Conservation (phyloP, 2,888 invertebrate species). For the Aporophyla nigra region DNA sequence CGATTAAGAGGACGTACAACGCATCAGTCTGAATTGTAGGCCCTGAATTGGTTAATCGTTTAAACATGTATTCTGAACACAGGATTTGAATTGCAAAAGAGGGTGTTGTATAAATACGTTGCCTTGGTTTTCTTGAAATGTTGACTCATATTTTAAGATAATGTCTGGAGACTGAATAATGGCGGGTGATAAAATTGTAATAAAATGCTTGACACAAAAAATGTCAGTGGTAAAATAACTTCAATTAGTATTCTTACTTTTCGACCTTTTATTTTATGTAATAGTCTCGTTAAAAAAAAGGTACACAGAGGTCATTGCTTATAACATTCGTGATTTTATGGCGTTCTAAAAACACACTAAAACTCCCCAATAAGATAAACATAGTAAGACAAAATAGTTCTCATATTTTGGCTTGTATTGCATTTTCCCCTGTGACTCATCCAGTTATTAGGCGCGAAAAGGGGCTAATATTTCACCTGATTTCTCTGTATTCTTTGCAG, state of each 20-base stretch:
- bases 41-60: constrained; percentile 46
- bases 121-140: constrained; percentile 1
- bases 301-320: not conserved
- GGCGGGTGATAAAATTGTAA: not conserved
- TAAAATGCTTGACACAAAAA: not conserved
- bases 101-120: constrained; percentile 9
- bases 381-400: constrained; percentile 23
- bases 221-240: not conserved
- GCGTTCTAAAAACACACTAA: constrained; percentile 9
- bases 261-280: constrained; percentile 5
- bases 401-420: constrained; percentile 4
- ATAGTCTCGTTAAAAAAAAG: not conserved
- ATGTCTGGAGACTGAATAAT: constrained; percentile 18
- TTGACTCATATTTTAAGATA: constrained; percentile 9
- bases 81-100: constrained; percentile 46
- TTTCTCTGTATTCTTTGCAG: constrained; percentile 28
- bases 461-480: constrained; percentile 33
- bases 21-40: constrained; percentile 18
- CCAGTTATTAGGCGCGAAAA: constrained; percentile 38
- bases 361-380: not conserved
- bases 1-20: constrained; percentile 36
- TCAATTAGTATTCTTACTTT: not conserved
- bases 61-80: constrained; percentile 47
- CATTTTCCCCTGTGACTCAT: constrained; percentile 32
- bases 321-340: constrained; percentile 9